A percentile compares a stretch with the other conserved stretches of the same genome.
phyloP scores from a whole-genome alignment of 2,113 vertebrate species.

The Nothobranchius furzeri region DNA sequence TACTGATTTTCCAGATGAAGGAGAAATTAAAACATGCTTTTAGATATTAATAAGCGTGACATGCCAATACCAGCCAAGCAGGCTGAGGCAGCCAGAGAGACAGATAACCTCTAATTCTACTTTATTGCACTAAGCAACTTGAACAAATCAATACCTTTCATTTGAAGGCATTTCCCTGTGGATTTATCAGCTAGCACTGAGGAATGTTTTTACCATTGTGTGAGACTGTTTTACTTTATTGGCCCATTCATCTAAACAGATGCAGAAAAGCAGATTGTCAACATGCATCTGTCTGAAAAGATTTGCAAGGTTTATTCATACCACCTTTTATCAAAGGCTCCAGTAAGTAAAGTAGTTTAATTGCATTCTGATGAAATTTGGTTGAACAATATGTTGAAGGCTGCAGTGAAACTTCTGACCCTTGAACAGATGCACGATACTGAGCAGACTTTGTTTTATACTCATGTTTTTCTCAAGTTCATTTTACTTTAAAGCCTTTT shows the following conservation, averaged over 20 bases:
- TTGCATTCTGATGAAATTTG: conserved; percentile 14
- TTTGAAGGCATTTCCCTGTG: conserved; percentile 60
- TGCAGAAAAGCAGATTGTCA: conserved; percentile 13
- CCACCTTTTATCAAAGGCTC: not conserved
- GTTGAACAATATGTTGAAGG: conserved; percentile 1
- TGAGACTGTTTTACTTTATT: conserved; percentile 13
- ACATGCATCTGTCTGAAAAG: conserved; percentile 9
- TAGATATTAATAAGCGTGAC: conserved; percentile 60
- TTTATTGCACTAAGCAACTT: conserved; percentile 49
- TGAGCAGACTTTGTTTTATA: conserved; percentile 24
- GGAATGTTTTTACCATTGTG: conserved; percentile 22
- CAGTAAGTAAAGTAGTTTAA: conserved; percentile 11
- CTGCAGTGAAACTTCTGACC: conserved; percentile 4
- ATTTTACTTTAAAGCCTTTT: not conserved
- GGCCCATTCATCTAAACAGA: conserved; percentile 22
- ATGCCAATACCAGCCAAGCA: conserved; percentile 44
- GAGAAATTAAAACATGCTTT: conserved; percentile 58
- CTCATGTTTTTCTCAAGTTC: not conserved
- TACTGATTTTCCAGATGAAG: conserved; percentile 41
- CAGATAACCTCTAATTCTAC: conserved; percentile 31
- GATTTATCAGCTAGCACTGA: conserved; percentile 54
- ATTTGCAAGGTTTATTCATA: conserved; percentile 26
- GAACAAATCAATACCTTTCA: conserved; percentile 65
- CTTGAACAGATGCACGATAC: conserved; percentile 28
- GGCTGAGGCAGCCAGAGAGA: conserved; percentile 16